These are phyloP conservation scores for Smittia sp. DNA, from an alignment of 2,888 invertebrate genomes.

Conservation along the genomic window DNA sequence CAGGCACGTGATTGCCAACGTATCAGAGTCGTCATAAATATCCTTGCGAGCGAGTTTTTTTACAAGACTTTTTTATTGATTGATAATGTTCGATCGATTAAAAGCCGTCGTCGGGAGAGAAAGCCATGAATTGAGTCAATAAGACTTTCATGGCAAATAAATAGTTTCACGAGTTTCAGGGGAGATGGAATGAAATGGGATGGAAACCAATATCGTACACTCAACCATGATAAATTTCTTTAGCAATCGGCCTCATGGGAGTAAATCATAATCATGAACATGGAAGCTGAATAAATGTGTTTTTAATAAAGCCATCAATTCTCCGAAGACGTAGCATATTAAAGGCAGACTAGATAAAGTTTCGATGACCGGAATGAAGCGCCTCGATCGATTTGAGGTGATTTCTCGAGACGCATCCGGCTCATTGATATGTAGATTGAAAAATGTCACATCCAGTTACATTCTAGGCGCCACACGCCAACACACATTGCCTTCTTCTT, in stretches of 20 bases:
- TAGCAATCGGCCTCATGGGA: conserved; percentile 22
- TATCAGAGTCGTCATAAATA: conserved; percentile 14
- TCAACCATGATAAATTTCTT: background rate
- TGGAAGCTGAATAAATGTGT: background rate
- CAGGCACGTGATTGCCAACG: conserved; percentile 26
- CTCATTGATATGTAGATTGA: background rate
- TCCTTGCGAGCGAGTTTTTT: background rate
- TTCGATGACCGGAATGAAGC: conserved; percentile 5
- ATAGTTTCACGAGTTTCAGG: background rate
- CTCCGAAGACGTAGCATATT: no score
- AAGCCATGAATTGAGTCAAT: conserved; percentile 25
- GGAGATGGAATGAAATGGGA: conserved; percentile 23
- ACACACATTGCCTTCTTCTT: conserved; percentile 1
- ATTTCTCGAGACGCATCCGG: background rate
- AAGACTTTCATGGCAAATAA: conserved; percentile 24
- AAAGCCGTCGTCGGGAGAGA: background rate
- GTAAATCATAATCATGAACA: conserved; percentile 33
- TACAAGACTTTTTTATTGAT: conserved; percentile 33
- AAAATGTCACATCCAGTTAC: background rate
- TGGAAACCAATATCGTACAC: conserved; percentile 18
- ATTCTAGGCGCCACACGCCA: conserved; percentile 35
- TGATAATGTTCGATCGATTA: conserved; percentile 29
- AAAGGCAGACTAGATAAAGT: no score
- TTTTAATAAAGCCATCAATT: conserved; percentile 29
- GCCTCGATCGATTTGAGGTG: background rate